Base-by-base conservation (phyloP, 1,140 invertebrate genomes). In the Portunus trituberculatus region DNA sequence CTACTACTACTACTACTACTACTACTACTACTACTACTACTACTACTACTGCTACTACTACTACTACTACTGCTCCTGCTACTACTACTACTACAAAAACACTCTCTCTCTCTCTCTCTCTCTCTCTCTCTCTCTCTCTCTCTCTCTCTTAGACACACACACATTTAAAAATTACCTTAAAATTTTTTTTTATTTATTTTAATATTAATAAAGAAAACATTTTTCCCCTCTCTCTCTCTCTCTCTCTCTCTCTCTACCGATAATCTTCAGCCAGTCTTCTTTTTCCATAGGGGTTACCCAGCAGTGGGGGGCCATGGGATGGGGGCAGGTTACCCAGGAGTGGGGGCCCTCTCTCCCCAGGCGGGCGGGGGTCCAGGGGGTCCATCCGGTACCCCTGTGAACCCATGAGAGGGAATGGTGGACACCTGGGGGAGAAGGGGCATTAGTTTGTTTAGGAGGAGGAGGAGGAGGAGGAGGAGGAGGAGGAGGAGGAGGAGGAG, bases 141-240 rank as follows among this genome's bases (percentile, higher is more conserved):
- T 52, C 48, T 52, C 48, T 52, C 48, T 52, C n/a, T n/a, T n/a
- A n/a, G n/a, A n/a, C n/a, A n/a, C n/a, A n/a, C n/a, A n/a, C n/a
- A n/a, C n/a, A n/a, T 14, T 52, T 52, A n/a, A n/a, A n/a, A n/a
- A n/a, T n/a, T n/a, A n/a, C n/a, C n/a, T n/a, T n/a, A n/a, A n/a
- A n/a, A n/a, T n/a, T n/a, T n/a, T n/a, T n/a, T n/a, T n/a, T n/a
- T n/a, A n/a, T n/a, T n/a, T n/a, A n/a, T n/a, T n/a, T n/a, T n/a
- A n/a, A n/a, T n/a, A n/a, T n/a, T n/a, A n/a, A n/a, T n/a, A n/a
- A n/a, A n/a, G n/a, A n/a, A n/a, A n/a, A n/a, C n/a, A n/a, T n/a
- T n/a, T n/a, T n/a, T n/a, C n/a, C n/a, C n/a, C 86, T 29, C 86
- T 87, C 86, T 87, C 86, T 87, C 86, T 87, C 86, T 87, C 86